Percentiles rank a stretch among this genome's conserved stretches.
phyloP scores from a whole-genome alignment of 2,797 vertebrate species.

The Spinus olivaceus region DNA sequence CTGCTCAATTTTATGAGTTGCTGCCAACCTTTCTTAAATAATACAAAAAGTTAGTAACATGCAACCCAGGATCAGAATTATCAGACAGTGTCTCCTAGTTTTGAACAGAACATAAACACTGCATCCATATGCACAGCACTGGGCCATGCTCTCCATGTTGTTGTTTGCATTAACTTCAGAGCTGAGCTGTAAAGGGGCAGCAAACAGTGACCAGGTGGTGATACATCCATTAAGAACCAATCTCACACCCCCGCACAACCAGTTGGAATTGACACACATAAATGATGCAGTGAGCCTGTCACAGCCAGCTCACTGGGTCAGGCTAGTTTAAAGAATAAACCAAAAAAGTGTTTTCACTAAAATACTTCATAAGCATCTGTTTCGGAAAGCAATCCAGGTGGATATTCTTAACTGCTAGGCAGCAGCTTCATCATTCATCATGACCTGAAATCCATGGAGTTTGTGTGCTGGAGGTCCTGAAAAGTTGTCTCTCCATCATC shows the following conservation, averaged over 20 bases:
- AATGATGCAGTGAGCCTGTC: fast-evolving
- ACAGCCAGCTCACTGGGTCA: background rate
- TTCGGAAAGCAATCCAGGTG: background rate
- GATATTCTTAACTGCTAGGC: background rate
- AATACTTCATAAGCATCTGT: background rate
- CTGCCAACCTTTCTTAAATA: background rate
- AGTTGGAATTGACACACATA: background rate
- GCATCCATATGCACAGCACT: fast-evolving
- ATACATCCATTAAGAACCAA: background rate
- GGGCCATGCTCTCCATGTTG: fast-evolving
- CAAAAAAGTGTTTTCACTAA: background rate
- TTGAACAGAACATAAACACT: fast-evolving
- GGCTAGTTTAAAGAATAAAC: background rate
- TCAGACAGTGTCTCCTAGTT: background rate
- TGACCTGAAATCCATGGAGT: background rate
- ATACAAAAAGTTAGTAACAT: background rate
- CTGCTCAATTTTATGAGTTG: background rate
- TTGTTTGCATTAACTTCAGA: background rate
- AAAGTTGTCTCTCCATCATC: background rate
- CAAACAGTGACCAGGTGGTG: background rate
- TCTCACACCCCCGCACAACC: background rate
- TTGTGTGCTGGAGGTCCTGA: too few species aligned
- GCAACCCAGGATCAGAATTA: background rate
- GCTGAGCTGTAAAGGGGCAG: background rate
- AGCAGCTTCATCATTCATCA: background rate